These are phyloP conservation scores for Apistogramma diplotaenia DNA, from an alignment of 2,113 vertebrate species.

Conservation along the genomic window DNA sequence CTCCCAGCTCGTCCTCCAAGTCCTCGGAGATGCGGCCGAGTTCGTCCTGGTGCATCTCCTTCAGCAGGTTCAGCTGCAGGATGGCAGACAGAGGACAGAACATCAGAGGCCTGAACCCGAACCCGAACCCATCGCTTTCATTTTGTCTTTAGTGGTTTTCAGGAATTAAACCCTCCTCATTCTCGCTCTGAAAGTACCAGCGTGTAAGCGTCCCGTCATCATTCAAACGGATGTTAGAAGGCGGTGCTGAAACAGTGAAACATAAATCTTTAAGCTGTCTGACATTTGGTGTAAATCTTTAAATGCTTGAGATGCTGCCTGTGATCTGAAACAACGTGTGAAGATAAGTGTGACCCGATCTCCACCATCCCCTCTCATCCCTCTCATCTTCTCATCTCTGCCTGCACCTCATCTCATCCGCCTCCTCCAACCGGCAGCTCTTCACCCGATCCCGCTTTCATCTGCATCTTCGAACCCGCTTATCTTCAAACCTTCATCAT, in stretches of 20 bases:
- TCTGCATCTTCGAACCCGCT: neutral
- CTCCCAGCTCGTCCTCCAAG: constrained; percentile 93
- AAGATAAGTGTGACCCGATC: neutral
- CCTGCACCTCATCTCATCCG: neutral
- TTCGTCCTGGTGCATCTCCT: constrained; percentile 95
- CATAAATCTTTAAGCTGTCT: neutral
- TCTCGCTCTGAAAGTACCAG: no score
- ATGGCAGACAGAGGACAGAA: neutral
- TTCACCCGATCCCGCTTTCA: neutral
- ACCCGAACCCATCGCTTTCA: no score
- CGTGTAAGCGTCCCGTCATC: neutral
- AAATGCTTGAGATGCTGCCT: neutral
- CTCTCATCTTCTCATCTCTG: neutral
- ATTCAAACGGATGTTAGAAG: neutral
- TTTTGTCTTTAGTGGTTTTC: neutral
- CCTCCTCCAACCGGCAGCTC: neutral
- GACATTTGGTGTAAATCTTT: neutral
- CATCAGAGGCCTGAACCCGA: neutral
- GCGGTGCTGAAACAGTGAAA: neutral
- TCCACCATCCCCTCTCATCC: neutral
- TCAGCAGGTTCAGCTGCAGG: constrained; percentile 89
- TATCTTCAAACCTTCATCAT: neutral
- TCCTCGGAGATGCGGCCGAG: constrained; percentile 95
- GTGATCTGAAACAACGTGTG: neutral
- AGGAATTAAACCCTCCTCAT: no score